Percentiles rank a stretch among this genome's conserved stretches.
These are phyloP conservation scores for Anthopleura sola DNA, from an alignment of 64 coral and sea anemone species.

Conservation along the genomic window DNA sequence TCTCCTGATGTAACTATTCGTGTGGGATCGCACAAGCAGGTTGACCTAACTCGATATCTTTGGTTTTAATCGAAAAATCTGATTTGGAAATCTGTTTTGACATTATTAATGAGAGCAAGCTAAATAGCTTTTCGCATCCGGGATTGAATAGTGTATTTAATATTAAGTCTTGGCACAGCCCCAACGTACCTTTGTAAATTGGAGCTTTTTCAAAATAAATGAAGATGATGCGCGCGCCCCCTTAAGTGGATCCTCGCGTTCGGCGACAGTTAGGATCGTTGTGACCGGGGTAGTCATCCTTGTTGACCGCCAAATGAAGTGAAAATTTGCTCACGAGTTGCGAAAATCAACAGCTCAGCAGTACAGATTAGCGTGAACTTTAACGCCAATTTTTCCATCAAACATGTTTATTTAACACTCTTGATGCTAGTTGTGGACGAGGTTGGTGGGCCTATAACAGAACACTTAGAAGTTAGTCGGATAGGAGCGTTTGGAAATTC, in stretches of 20 bases:
- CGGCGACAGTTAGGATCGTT: background rate
- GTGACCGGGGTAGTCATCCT: background rate
- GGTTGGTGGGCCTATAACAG: background rate
- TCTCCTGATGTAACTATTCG: background rate
- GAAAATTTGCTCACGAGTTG: background rate
- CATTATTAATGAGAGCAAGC: background rate
- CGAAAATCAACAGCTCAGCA: background rate
- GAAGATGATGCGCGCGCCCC: background rate
- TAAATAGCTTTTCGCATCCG: background rate
- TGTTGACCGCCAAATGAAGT: background rate
- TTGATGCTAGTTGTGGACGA: background rate
- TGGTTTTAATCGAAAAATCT: background rate
- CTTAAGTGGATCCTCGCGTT: background rate
- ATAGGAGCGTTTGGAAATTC: background rate
- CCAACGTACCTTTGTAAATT: background rate
- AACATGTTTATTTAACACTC: constrained; percentile 5
- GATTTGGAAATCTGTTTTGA: constrained; percentile 15
- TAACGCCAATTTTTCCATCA: background rate
- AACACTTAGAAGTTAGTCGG: background rate
- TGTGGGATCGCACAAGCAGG: background rate
- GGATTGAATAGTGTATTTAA: background rate
- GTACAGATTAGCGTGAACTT: background rate
- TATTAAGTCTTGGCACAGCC: background rate
- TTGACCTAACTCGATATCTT: background rate
- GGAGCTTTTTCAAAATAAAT: background rate